These are phyloP conservation scores for Suillia variegata DNA, from an alignment of 2,888 invertebrate species.

Conservation along the genomic window DNA sequence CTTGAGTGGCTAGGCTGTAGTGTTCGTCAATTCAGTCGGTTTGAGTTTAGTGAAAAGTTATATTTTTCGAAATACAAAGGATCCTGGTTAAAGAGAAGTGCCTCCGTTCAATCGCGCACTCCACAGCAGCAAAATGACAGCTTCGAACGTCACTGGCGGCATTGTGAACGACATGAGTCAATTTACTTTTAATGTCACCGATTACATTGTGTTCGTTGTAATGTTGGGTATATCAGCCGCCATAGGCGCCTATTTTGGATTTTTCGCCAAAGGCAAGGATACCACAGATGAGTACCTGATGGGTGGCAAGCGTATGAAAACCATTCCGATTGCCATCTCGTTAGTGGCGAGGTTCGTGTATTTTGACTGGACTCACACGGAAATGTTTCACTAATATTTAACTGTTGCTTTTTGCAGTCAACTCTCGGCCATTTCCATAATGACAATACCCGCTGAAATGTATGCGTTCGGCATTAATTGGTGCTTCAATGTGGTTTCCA, in stretches of 20 bases:
- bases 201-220: conserved; percentile 65
- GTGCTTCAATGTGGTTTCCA: conserved; percentile 55
- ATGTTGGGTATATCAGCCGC: conserved; percentile 64
- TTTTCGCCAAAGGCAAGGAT: conserved; percentile 62
- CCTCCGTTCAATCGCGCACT: no score
- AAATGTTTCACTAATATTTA: no score
- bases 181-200: conserved; percentile 53
- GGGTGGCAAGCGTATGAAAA: conserved; percentile 65
- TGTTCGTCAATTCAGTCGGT: no score
- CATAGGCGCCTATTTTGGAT: conserved; percentile 67
- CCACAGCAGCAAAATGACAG: no score
- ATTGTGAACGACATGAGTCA: conserved; percentile 22
- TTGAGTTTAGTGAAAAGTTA: no score
- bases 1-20: no score
- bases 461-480: conserved; percentile 64
- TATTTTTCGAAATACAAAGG: no score
- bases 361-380: no score
- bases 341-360: conserved; percentile 63
- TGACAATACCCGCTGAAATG: conserved; percentile 64
- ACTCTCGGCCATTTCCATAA: conserved; percentile 64
- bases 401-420: conserved; percentile 59
- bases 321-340: conserved; percentile 69
- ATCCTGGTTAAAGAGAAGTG: no score
- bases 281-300: conserved; percentile 66
- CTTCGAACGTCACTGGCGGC: not conserved